phyloP scores from a whole-genome alignment of 2,797 vertebrate genomes.

The Diplodus sargus region DNA sequence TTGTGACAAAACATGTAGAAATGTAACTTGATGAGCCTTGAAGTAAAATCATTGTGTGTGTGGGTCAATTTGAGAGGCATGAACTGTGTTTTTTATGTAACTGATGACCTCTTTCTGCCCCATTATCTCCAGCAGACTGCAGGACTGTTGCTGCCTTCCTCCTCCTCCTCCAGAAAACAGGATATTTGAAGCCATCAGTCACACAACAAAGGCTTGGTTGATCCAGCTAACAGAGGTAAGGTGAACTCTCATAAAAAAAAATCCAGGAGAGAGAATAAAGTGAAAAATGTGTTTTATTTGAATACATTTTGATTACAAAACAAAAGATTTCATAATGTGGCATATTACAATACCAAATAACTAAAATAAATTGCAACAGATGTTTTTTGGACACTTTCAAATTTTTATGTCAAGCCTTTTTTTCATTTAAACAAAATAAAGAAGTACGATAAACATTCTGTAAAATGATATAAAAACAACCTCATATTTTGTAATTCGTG shows the following conservation, averaged over 20 bases:
- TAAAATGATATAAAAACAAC: background rate
- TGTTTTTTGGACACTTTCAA: background rate
- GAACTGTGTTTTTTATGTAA: background rate
- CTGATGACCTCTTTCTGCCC: background rate
- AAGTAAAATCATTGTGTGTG: background rate
- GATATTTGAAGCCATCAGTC: background rate
- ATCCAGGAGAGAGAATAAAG: background rate
- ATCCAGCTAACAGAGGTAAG: background rate
- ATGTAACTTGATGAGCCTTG: background rate
- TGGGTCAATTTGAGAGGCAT: background rate
- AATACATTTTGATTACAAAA: background rate
- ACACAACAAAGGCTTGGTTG: background rate
- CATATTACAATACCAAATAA: background rate
- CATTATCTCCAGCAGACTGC: background rate
- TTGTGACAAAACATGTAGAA: background rate
- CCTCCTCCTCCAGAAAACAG: background rate
- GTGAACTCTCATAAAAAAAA: background rate
- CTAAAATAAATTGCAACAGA: background rate
- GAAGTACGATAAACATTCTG: background rate
- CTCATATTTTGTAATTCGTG: background rate
- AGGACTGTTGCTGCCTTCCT: background rate
- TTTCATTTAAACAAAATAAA: background rate
- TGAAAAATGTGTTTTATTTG: slow-evolving; percentile 5
- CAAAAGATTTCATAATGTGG: background rate
- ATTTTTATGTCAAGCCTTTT: background rate